Evolutionary conservation across 2,888 invertebrate species (phyloP).

Genomic region (Lordiphosa andalusiaca): DNA sequence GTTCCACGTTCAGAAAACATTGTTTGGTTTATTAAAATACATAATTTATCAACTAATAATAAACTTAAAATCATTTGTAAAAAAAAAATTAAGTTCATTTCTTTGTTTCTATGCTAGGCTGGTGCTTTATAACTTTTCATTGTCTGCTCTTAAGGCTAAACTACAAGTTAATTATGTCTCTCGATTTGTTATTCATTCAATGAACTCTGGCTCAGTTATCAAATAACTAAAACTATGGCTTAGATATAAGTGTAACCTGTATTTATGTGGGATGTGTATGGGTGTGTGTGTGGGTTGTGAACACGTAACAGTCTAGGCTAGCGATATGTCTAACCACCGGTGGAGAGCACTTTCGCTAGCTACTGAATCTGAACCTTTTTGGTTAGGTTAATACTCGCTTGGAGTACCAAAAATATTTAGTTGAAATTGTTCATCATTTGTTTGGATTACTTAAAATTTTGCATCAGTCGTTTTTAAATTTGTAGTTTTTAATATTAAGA

Average conservation of each 20-base stretch:
- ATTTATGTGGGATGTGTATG: not conserved
- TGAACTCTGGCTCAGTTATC: constrained; percentile 33
- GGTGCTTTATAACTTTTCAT: constrained; percentile 1
- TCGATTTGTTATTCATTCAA: constrained; percentile 26
- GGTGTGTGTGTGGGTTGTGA: constrained; percentile 3
- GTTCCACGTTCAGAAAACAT: constrained; percentile 3
- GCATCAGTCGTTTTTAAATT: no score
- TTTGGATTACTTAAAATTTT: no score
- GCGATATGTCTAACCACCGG: no score
- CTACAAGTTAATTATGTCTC: constrained; percentile 17
- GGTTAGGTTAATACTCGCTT: constrained; percentile 4
- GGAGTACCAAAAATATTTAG: no score
- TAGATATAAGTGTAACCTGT: constrained; percentile 8
- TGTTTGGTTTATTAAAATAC: constrained; percentile 10
- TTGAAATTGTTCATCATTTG: no score
- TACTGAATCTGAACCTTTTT: no score
- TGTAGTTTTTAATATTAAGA: no score
- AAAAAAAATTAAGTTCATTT: constrained; percentile 23
- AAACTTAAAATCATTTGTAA: constrained; percentile 21
- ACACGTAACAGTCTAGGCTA: no score
- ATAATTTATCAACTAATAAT: constrained; percentile 49
- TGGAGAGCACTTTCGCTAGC: no score
- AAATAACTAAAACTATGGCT: constrained; percentile 15
- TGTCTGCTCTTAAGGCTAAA: constrained; percentile 9
- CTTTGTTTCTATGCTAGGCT: not conserved